Evolutionary conservation across 2,797 vertebrate species (phyloP).

Genomic region (Gallinago stenura): DNA sequence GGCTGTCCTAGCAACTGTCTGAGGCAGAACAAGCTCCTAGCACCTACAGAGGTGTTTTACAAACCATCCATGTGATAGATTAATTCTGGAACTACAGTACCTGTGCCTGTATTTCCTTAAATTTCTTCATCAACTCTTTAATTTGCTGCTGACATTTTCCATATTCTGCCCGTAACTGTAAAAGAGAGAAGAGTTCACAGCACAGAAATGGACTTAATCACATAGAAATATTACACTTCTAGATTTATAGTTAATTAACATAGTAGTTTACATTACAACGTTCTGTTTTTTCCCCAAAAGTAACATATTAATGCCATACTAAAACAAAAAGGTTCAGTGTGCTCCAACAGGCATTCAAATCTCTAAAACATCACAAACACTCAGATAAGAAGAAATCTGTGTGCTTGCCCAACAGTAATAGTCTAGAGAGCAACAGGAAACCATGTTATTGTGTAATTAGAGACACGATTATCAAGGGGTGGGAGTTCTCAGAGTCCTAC

Average conservation of each 20-base stretch:
- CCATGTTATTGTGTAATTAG: background rate
- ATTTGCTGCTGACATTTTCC: constrained; percentile 91
- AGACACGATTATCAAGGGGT: rapidly evolving
- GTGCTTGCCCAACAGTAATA: background rate
- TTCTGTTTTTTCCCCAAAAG: background rate
- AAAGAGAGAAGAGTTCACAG: constrained; percentile 50
- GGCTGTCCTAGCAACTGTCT: background rate
- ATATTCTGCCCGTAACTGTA: constrained; percentile 89
- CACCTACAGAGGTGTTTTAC: background rate
- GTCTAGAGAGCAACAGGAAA: background rate
- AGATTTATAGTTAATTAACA: background rate
- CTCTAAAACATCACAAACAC: background rate
- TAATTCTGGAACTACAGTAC: constrained; percentile 72
- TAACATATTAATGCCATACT: background rate
- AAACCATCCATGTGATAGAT: background rate
- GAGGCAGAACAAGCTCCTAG: background rate
- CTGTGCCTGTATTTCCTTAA: constrained; percentile 90
- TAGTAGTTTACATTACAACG: background rate
- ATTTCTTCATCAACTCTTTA: constrained; percentile 85
- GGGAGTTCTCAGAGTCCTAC: background rate
- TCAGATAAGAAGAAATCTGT: background rate
- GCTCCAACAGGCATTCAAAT: background rate
- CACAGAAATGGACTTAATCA: background rate
- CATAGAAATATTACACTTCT: background rate
- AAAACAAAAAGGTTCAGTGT: background rate